These are phyloP conservation scores for Pterophyllum scalare DNA, from an alignment of 2,113 vertebrate genomes.

Conservation along the genomic window DNA sequence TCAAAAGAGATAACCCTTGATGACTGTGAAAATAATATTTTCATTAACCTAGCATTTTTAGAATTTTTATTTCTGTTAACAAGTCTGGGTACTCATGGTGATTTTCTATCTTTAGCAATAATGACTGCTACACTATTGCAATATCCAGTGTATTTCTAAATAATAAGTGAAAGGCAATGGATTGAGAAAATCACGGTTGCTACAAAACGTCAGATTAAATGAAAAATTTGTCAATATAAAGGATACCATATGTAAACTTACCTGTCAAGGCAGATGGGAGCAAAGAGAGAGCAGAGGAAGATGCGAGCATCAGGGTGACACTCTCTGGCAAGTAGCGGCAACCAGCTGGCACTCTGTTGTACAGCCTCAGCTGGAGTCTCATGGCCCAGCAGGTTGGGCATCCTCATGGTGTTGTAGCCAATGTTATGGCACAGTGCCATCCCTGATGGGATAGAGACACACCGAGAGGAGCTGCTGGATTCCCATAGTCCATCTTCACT, in stretches of 20 bases:
- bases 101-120: neutral
- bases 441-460: slow-evolving; percentile 78
- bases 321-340: slow-evolving; percentile 85
- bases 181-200: neutral
- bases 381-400: slow-evolving; percentile 87
- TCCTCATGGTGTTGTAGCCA: slow-evolving; percentile 85
- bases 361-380: slow-evolving; percentile 84
- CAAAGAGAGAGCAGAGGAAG: slow-evolving; percentile 89
- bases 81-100: neutral
- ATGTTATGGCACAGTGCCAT: slow-evolving; percentile 87
- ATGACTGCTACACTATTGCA: neutral
- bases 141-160: neutral
- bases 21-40: neutral
- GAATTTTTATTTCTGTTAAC: neutral
- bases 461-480: slow-evolving; percentile 79
- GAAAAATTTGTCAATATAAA: neutral
- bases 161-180: neutral
- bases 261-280: slow-evolving; percentile 88
- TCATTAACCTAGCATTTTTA: neutral
- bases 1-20: slow-evolving; percentile 10
- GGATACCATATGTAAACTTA: slow-evolving; percentile 57
- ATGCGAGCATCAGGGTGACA: slow-evolving; percentile 86
- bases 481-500: slow-evolving; percentile 74
- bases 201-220: neutral
- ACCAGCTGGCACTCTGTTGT: slow-evolving; percentile 87